phyloP scores from a whole-genome alignment of 1,140 invertebrate species.

The Tachypleus tridentatus region DNA sequence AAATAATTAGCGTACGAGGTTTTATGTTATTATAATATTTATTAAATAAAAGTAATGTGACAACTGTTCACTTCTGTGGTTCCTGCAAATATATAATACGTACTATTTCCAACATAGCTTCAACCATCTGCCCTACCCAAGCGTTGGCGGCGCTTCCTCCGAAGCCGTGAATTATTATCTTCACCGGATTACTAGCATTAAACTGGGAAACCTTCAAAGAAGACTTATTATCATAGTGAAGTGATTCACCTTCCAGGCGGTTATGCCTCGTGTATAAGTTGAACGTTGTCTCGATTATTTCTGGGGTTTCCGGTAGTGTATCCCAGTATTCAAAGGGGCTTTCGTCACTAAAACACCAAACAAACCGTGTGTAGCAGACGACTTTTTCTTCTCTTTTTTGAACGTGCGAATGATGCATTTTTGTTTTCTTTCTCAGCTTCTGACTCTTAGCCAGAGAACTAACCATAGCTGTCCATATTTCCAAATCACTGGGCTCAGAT shows the following conservation, averaged over 20 bases:
- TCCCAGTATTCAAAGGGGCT: constrained; percentile 84
- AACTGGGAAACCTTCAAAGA: constrained; percentile 35
- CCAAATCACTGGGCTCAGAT: constrained; percentile 39
- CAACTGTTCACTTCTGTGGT: too few relatives aligned
- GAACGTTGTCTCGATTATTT: constrained; percentile 54
- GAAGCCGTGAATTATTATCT: constrained; percentile 89
- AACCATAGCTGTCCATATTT: constrained; percentile 44
- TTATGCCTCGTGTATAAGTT: constrained; percentile 37
- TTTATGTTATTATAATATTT: too few relatives aligned
- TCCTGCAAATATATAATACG: constrained; percentile 26
- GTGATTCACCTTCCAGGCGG: constrained; percentile 24
- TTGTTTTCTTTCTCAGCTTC: constrained; percentile 21
- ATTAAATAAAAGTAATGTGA: too few relatives aligned
- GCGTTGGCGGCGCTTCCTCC: constrained; percentile 75
- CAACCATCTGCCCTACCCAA: constrained; percentile 88
- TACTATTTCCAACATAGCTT: constrained; percentile 72
- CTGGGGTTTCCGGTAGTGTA: constrained; percentile 53
- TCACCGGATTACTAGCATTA: constrained; percentile 55
- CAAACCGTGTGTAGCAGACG: constrained; percentile 77
- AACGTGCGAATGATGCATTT: constrained; percentile 1
- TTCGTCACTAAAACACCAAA: constrained; percentile 79
- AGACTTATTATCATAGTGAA: constrained; percentile 19
- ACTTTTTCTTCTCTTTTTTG: constrained; percentile 37
- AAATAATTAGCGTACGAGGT: too few relatives aligned
- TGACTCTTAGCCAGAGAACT: constrained; percentile 43